Base-by-base conservation (phyloP, 2,113 vertebrate species). In the Megaleporinus macrocephalus region DNA sequence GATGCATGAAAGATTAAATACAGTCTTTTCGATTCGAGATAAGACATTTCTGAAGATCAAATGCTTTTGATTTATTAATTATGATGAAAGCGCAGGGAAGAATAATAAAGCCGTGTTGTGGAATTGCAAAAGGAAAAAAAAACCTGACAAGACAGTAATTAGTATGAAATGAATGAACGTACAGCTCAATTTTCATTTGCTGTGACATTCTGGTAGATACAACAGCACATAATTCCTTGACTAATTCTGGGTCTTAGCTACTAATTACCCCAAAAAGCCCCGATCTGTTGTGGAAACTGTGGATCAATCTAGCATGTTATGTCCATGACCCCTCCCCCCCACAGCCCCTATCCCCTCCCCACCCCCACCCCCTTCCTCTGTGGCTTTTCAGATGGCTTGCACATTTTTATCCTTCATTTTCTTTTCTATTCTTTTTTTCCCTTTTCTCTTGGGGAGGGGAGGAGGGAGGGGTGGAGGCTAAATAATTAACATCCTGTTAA, bases 281-380 rank as follows among this genome's bases (percentile, higher is more conserved):
- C 73, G 84, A 88, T 87, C 84, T 88, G 78, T 84, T 84, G 65
- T 90, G 86, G 83, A 92, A 92, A 93, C 88, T 91, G 93, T 95
- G 94, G 94, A 94, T 94, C 94, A 94, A 94, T 84, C 68, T 93
- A 92, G 92, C 93, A 94, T 95, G 93, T 89, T 91, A 89, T 91
- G 90, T 93, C 90, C 93, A 94, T 94, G 91, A 91, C 87, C 91
- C 91, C 49, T 44, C 16, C 29, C 41, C 41, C 41, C 41, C 41
- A 4, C 41, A 44, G 41, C 65, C 57, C 72, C 10, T 62, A 30
- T 49, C 63, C 16, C 30, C 14, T 15, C 36, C 62, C 33, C 24
- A 36, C 76, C 14, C 15, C 36, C 61, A 30, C 29, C 59, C 76
- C 55, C 90, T 87, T 93, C 91, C 92, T 93, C 90, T 94, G 92